Evolutionary conservation across 2,113 vertebrate species (phyloP).

Genomic region (Pelmatolapia mariae): DNA sequence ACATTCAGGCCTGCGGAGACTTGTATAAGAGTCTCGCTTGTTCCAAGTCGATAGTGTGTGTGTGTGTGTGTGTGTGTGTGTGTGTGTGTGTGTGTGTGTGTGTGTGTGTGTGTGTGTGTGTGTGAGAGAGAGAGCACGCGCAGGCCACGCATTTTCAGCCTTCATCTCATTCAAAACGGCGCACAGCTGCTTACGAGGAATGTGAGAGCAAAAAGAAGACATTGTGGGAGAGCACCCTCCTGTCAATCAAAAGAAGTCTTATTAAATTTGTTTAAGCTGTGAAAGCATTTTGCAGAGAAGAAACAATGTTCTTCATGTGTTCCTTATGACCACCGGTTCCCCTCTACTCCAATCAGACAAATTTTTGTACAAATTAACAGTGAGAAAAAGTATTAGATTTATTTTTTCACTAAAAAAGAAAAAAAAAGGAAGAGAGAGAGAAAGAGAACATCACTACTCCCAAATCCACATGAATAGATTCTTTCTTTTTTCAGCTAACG

Average conservation of each 20-base stretch:
- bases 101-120: not conserved
- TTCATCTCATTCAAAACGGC: slow-evolving; percentile 50
- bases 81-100: not conserved
- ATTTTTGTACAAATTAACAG: slow-evolving; percentile 26
- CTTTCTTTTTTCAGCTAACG: not conserved
- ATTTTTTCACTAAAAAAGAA: not conserved
- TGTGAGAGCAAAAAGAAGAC: slow-evolving; percentile 68
- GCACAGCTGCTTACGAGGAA: slow-evolving; percentile 67
- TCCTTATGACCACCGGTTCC: slow-evolving; percentile 23
- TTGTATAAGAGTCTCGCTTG: slow-evolving; percentile 56
- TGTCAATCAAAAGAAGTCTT: slow-evolving; percentile 65
- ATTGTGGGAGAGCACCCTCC: slow-evolving; percentile 63
- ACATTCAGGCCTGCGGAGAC: slow-evolving; percentile 34
- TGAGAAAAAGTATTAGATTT: not conserved
- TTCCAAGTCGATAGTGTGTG: slow-evolving; percentile 24
- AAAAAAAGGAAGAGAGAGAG: not conserved
- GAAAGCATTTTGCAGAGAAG: slow-evolving; percentile 63
- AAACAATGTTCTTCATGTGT: slow-evolving; percentile 56
- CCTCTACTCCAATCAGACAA: slow-evolving; percentile 33
- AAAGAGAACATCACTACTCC: not conserved
- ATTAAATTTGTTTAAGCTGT: slow-evolving; percentile 74
- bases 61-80: not conserved
- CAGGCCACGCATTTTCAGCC: slow-evolving; percentile 20
- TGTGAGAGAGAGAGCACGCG: not conserved
- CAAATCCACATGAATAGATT: not conserved